phyloP scores from a whole-genome alignment of 2,113 vertebrate species.

The Oxyura jamaicensis region DNA sequence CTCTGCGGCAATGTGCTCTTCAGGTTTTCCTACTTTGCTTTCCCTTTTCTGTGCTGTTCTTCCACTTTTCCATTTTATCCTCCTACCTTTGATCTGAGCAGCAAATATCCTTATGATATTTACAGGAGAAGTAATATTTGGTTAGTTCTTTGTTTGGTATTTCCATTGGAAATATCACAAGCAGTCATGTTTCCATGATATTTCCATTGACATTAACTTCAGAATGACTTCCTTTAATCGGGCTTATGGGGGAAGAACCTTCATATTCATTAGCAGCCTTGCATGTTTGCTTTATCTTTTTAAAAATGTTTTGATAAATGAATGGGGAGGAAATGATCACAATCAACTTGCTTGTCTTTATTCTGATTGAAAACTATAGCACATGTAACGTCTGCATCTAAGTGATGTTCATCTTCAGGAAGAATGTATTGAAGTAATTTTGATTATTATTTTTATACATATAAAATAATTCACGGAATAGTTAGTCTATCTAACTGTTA shows the following conservation, averaged over 20 bases:
- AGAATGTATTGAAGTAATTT: neutral
- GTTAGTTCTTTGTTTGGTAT: constrained; percentile 55
- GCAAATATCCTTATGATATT: constrained; percentile 65
- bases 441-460: neutral
- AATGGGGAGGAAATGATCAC: constrained; percentile 14
- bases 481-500: neutral
- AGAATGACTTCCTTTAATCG: constrained; percentile 40
- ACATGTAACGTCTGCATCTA: constrained; percentile 5
- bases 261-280: constrained; percentile 25
- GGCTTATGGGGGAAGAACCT: constrained; percentile 16
- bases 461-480: neutral
- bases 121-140: constrained; percentile 61
- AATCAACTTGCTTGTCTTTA: constrained; percentile 39
- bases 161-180: constrained; percentile 71
- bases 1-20: neutral
- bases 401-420: neutral
- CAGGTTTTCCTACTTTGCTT: neutral
- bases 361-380: neutral
- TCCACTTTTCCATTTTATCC: constrained; percentile 16
- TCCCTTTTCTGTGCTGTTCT: neutral
- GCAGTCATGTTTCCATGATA: constrained; percentile 60
- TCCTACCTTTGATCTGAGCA: constrained; percentile 33
- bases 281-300: constrained; percentile 23
- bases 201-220: constrained; percentile 67
- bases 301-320: constrained; percentile 1